A percentile compares a stretch with the other conserved stretches of the same genome.
Evolutionary conservation across 2,113 vertebrate species (phyloP).

Genomic region (Nibea albiflora): DNA sequence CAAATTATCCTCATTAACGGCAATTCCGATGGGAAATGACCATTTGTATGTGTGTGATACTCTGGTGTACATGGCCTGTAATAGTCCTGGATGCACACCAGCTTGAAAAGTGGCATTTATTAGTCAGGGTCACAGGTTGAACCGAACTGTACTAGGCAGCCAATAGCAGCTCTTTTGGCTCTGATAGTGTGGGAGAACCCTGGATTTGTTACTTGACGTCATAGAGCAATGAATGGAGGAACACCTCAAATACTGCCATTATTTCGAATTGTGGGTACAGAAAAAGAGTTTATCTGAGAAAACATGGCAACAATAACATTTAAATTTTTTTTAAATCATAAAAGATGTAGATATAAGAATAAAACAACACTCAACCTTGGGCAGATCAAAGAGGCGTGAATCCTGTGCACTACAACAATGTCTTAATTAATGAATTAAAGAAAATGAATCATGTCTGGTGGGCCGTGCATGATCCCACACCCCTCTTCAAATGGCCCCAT

Average conservation of each 20-base stretch:
- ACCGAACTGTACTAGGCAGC: slow-evolving; percentile 28
- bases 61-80: slow-evolving; percentile 49
- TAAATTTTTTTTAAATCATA: too few species aligned
- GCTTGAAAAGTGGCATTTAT: slow-evolving; percentile 73
- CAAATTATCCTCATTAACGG: slow-evolving; percentile 83
- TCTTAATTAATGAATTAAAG: slow-evolving; percentile 24
- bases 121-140: slow-evolving; percentile 63
- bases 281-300: neutral
- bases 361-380: too few species aligned
- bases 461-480: neutral
- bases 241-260: slow-evolving; percentile 38
- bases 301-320: neutral
- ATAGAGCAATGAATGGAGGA: slow-evolving; percentile 29
- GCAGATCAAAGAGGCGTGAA: neutral
- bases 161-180: slow-evolving; percentile 47
- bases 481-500: neutral
- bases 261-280: slow-evolving; percentile 10
- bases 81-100: slow-evolving; percentile 56
- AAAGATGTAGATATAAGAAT: too few species aligned
- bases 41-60: slow-evolving; percentile 72
- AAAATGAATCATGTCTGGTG: slow-evolving; percentile 13
- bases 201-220: slow-evolving; percentile 57
- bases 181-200: slow-evolving; percentile 55
- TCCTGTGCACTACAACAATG: neutral
- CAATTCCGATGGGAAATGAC: slow-evolving; percentile 74